A percentile compares a stretch with the other conserved stretches of the same genome.
phyloP scores from a whole-genome alignment of 30 jellyfish, hydroid and myxozoan genomes.

The Cassiopea andromeda region DNA sequence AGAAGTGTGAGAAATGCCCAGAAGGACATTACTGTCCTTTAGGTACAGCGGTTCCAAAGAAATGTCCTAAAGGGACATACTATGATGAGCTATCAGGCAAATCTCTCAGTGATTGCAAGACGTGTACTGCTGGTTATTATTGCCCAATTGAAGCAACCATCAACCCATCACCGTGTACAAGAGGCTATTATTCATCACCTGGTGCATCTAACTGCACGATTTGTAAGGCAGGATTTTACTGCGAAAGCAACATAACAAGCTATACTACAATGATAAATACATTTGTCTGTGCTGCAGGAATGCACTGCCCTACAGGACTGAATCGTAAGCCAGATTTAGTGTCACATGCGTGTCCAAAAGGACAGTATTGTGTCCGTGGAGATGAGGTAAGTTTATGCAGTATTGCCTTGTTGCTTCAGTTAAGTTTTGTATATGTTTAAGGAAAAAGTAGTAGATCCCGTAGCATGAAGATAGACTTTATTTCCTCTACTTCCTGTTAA shows the following conservation, averaged over 20 bases:
- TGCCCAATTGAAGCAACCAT: conserved; percentile 88
- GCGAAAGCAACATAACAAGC: conserved; percentile 87
- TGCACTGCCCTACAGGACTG: conserved; percentile 93
- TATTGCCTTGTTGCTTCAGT: neutral
- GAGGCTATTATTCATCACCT: conserved; percentile 83
- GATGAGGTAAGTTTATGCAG: conserved; percentile 66
- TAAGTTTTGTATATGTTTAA: neutral
- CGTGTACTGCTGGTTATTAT: conserved; percentile 87
- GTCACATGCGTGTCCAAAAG: conserved; percentile 79
- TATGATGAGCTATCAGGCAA: conserved; percentile 76
- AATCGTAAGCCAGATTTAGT: conserved; percentile 85
- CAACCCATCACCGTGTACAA: conserved; percentile 82
- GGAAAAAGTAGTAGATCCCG: no score
- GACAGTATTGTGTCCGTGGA: conserved; percentile 94
- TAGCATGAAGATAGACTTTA: no score
- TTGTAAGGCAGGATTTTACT: conserved; percentile 89
- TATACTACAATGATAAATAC: conserved; percentile 65
- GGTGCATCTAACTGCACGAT: conserved; percentile 83
- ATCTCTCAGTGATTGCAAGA: conserved; percentile 81
- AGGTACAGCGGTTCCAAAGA: conserved; percentile 93
- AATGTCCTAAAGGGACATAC: conserved; percentile 92
- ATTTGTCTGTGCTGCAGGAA: conserved; percentile 94
- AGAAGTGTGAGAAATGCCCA: conserved; percentile 82
- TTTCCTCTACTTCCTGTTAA: no score
- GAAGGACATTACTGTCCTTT: conserved; percentile 96